Evolutionary conservation across 2,888 invertebrate genomes (phyloP), one percentile per base, ranked within the genome.

Genomic region (Cosmia trapezina): DNA sequence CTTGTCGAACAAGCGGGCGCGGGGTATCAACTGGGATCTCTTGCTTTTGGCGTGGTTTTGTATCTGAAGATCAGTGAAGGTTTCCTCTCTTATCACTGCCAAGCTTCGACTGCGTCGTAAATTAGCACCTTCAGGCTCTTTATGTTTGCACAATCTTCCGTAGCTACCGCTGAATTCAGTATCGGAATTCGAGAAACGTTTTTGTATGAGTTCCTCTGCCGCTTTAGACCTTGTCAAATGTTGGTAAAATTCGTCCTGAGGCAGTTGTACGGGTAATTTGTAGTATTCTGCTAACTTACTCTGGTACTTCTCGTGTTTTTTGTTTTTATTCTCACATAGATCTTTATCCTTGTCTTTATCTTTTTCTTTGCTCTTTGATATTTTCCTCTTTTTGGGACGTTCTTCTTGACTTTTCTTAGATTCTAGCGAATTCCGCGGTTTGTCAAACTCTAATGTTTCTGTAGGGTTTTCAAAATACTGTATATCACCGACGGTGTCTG

Each of bases 1-100:
- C 87, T 97, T 97, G 93, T 98, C 98, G 88, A 98, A 98, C 82
- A 98, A 96, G 91, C 97, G 98, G 66, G 98, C 98, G 87, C 98
- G 97, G 75, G 98, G 98, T 93, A 98, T 98, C 73, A 98, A 96
- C 93, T 98, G 98, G 67, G 97, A 97, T 87, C 98, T 96, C 89
- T 97, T 97, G 88, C 96, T 97, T 87, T 97, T 96, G 82, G 97
- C 97, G 91, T 97, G 96, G 85, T 97, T 96, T 85, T 96, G 97
- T 88, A 97, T 97, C 92, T 97, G 97, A 88, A 97, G 96, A 89
- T 97, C 97, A 87, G 97, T 97, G 93, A 97, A 97, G 60, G 98
- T 97, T 93, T 98, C 98, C 91, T 98, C 98, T 90, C 98, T 97
- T 91, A 98, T 97, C 77, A 98, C 97, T 80, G 98, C 98, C 89